Percentiles rank a stretch among this genome's conserved stretches.
Evolutionary conservation across 2,888 invertebrate species (phyloP).

Genomic region (Pollenia amentaria): DNA sequence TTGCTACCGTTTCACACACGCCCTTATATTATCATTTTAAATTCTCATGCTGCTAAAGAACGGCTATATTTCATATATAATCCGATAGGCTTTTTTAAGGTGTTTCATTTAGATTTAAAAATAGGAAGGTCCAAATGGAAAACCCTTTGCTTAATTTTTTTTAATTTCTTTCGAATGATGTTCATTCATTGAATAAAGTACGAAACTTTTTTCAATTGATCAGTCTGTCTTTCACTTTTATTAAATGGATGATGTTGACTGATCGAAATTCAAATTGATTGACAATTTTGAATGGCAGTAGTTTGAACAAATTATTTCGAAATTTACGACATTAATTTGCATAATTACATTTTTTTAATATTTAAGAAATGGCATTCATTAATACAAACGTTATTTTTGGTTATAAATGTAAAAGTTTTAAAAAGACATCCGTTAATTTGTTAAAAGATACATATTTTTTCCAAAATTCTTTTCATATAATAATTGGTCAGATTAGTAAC

Average conservation of each 20-base stretch:
- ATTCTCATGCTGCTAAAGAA: too few relatives aligned
- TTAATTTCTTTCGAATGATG: neutral
- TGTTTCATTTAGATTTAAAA: too few relatives aligned
- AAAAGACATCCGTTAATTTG: conserved; percentile 1
- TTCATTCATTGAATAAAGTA: neutral
- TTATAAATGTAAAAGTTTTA: conserved; percentile 14
- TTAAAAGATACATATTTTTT: neutral
- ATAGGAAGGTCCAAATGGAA: too few relatives aligned
- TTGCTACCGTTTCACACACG: too few relatives aligned
- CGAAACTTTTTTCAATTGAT: neutral
- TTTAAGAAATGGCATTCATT: neutral
- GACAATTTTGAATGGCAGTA: neutral
- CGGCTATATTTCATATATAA: too few relatives aligned
- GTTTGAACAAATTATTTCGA: neutral
- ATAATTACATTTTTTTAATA: conserved; percentile 9
- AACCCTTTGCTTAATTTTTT: too few relatives aligned
- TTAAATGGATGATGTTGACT: neutral
- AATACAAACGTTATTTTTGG: neutral
- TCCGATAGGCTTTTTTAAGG: too few relatives aligned
- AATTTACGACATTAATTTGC: neutral
- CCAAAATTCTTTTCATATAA: neutral
- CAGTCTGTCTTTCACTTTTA: neutral
- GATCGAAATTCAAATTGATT: neutral
- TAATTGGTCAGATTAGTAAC: neutral
- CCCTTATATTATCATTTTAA: too few relatives aligned